Conservation (phyloP, 2,113 vertebrate genomes). For the Protomyctophum bolini region DNA sequence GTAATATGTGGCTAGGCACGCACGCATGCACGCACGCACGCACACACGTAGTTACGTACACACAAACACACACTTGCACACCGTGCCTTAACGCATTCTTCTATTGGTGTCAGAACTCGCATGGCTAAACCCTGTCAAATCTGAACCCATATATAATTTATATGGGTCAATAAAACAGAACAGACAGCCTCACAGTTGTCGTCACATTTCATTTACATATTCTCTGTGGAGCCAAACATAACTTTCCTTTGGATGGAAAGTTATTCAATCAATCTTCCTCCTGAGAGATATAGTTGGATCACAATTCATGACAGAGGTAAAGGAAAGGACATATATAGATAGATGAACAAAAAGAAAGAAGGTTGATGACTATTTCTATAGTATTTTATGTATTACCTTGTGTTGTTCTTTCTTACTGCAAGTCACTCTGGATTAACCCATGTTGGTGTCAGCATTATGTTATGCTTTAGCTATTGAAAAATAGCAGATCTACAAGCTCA, state of each 20-base stretch:
- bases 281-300: background rate
- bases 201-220: conserved; percentile 28
- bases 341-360: background rate
- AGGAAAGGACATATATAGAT: background rate
- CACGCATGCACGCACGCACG: background rate
- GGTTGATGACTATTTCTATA: no score
- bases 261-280: conserved; percentile 33
- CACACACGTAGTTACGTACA: conserved; percentile 14
- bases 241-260: background rate
- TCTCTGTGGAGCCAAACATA: conserved; percentile 8
- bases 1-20: no score
- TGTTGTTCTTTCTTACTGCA: no score
- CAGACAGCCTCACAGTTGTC: conserved; percentile 29
- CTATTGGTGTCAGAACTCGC: conserved; percentile 35
- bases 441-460: no score
- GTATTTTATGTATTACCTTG: no score
- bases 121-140: conserved; percentile 19
- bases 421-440: no score
- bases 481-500: no score
- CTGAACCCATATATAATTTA: conserved; percentile 32
- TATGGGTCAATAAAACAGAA: conserved; percentile 47
- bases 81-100: conserved; percentile 23
- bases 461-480: no score
- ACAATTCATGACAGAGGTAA: no score
- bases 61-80: background rate